phyloP scores from a whole-genome alignment of 2,888 invertebrate species.

The Tromatobia lineatoria region DNA sequence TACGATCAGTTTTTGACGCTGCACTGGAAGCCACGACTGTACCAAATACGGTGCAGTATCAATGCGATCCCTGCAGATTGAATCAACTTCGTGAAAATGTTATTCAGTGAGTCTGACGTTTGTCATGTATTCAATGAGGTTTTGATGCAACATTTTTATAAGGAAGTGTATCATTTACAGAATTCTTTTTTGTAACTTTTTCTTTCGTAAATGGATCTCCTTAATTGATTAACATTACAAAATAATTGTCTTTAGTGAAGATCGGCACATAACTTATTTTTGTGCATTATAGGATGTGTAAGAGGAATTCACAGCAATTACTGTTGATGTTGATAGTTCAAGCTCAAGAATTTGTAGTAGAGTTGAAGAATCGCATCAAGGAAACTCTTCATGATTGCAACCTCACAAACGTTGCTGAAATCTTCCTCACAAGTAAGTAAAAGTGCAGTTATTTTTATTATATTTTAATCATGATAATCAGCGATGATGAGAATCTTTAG shows the following conservation, averaged over 20 bases:
- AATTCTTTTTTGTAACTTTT: too few species aligned
- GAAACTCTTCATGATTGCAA: constrained; percentile 86
- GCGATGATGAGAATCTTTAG: too few species aligned
- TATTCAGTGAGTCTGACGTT: constrained; percentile 83
- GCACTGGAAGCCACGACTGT: constrained; percentile 78
- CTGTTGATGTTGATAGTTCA: constrained; percentile 89
- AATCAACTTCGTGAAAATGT: constrained; percentile 84
- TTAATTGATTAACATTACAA: background rate
- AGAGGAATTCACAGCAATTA: constrained; percentile 89
- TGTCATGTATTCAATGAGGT: background rate
- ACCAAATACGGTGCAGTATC: constrained; percentile 72
- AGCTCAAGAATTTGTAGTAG: constrained; percentile 89
- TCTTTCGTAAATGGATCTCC: too few species aligned
- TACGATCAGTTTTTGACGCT: constrained; percentile 84
- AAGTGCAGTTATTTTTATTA: constrained; percentile 5
- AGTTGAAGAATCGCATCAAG: constrained; percentile 88
- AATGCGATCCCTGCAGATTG: constrained; percentile 74
- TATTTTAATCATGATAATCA: too few species aligned
- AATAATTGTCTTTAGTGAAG: background rate
- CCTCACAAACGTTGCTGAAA: constrained; percentile 86
- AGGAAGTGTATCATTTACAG: too few species aligned
- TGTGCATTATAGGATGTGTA: constrained; percentile 85
- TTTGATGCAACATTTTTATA: too few species aligned
- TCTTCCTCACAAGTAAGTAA: constrained; percentile 86
- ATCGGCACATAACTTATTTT: background rate